Evolutionary conservation across 2,888 invertebrate species (phyloP).

Genomic region (Achlya flavicornis): DNA sequence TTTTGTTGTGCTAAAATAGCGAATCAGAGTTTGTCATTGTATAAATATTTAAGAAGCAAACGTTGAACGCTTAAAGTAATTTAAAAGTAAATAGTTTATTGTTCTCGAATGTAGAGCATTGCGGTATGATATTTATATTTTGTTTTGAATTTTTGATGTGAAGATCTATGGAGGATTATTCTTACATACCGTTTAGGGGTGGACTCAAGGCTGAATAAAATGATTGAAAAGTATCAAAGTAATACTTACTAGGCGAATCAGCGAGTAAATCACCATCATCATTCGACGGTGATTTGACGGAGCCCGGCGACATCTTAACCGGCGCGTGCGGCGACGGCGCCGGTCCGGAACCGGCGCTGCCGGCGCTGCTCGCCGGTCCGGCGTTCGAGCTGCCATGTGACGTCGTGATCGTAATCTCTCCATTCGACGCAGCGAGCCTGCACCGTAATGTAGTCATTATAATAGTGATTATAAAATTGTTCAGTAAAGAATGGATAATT

Average conservation of each 20-base stretch:
- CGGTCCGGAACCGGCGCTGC: constrained; percentile 73
- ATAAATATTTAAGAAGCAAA: constrained; percentile 22
- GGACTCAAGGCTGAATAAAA: no score
- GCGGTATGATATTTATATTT: background rate
- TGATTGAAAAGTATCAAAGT: background rate
- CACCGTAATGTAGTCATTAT: constrained; percentile 34
- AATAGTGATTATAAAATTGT: constrained; percentile 17
- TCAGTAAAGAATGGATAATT: constrained; percentile 20
- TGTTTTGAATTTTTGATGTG: background rate
- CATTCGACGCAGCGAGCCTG: constrained; percentile 90
- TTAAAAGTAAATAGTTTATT: background rate
- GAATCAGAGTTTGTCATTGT: constrained; percentile 41
- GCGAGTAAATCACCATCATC: constrained; percentile 89
- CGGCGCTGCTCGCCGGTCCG: constrained; percentile 77
- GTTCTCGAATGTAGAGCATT: background rate
- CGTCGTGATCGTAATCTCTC: constrained; percentile 92
- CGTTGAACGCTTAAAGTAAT: background rate
- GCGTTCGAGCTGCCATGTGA: constrained; percentile 85
- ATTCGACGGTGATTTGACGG: constrained; percentile 85
- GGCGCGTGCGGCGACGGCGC: constrained; percentile 78
- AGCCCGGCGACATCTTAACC: constrained; percentile 87
- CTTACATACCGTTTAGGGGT: no score
- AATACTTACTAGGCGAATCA: constrained; percentile 92
- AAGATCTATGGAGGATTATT: no score
- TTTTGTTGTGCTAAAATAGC: constrained; percentile 51